Evolutionary conservation across 2,888 invertebrate species (phyloP).

Genomic region (Gymnoscelis rufifasciata): DNA sequence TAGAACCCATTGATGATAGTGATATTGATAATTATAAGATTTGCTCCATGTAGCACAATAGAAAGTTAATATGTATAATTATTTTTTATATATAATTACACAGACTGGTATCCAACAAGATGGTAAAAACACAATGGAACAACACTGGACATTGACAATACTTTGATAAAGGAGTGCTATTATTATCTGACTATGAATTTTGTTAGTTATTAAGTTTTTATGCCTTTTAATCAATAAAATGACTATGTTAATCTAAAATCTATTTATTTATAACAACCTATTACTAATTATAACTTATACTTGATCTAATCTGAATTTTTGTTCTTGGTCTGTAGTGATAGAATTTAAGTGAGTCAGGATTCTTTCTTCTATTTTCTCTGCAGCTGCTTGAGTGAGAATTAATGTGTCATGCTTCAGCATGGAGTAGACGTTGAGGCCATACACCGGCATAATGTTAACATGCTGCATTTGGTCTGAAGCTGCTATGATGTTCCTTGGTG

Average conservation of each 20-base stretch:
- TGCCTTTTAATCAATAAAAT: slow-evolving; percentile 11
- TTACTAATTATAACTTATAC: slow-evolving; percentile 40
- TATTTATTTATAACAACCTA: slow-evolving; percentile 13
- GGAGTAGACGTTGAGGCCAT: slow-evolving; percentile 96
- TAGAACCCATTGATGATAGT: too few relatives aligned
- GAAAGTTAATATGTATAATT: too few relatives aligned
- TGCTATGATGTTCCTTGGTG: slow-evolving; percentile 91
- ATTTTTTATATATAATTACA: too few relatives aligned
- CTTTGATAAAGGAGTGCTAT: neutral
- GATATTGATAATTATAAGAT: too few relatives aligned
- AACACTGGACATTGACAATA: neutral
- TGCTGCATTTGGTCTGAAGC: slow-evolving; percentile 89
- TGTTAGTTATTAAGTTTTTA: slow-evolving; percentile 2
- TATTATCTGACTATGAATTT: slow-evolving; percentile 3
- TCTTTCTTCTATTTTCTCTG: slow-evolving; percentile 90
- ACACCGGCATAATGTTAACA: slow-evolving; percentile 96
- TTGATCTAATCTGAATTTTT: slow-evolving; percentile 82
- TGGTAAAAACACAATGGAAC: slow-evolving; percentile 63
- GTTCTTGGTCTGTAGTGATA: slow-evolving; percentile 63
- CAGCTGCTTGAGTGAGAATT: slow-evolving; percentile 90
- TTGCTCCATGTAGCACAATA: too few relatives aligned
- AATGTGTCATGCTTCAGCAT: slow-evolving; percentile 98
- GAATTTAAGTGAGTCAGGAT: slow-evolving; percentile 84
- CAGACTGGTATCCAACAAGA: slow-evolving; percentile 49
- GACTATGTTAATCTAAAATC: slow-evolving; percentile 1